Base-by-base conservation (phyloP, 2,113 vertebrate genomes). In the Ptychochromis oligacanthus region DNA sequence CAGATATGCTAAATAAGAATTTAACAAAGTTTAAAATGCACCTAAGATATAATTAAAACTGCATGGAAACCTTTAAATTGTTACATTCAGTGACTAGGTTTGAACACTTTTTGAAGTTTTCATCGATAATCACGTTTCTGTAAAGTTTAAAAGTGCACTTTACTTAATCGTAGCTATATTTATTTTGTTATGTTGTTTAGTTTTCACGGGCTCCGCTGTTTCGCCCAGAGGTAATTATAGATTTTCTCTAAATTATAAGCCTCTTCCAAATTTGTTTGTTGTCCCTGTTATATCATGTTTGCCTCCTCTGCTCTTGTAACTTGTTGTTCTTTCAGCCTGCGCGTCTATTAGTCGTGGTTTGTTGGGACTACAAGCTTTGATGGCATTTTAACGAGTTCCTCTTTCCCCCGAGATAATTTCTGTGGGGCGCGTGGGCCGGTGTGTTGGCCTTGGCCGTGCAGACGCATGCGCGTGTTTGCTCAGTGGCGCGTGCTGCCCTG, bases 401-500 rank as follows among this genome's bases (percentile, higher is more conserved):
- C 92, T 95, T 95, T 93, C 85, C 77, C 75, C 89, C 67, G 72
- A 76, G 79, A 86, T 91, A 10, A 85, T 88, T 83, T 89, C 79
- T 67, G 81, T 49, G 80, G 79, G 64, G 87, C 79, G 90, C 87
- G 91, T 92, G 91, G 91, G 91, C 87, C 79, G 49, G 79, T 64
- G 74, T 43, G 65, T 85, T 54, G 82, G 81, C 77, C 83, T 81
- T 75, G 87, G 80, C 78, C 46, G 3, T 3, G n/a, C 20, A 12
- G 81, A 84, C 89, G 93, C 95, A 95, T 95, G 95, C 92, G 95
- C 90, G 93, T 97, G 94, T 97, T 97, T 97, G 96, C 94, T 97
- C 95, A 96, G 93, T 93, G 96, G 96, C 96, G 96, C 95, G 96
- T 97, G 96, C 95, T 95, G 92, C 94, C 92, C 93, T 88, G 92